A percentile compares a stretch with the other conserved stretches of the same genome.
Evolutionary conservation across 2,888 invertebrate species (phyloP).

Genomic region (Schizaphis graminum): DNA sequence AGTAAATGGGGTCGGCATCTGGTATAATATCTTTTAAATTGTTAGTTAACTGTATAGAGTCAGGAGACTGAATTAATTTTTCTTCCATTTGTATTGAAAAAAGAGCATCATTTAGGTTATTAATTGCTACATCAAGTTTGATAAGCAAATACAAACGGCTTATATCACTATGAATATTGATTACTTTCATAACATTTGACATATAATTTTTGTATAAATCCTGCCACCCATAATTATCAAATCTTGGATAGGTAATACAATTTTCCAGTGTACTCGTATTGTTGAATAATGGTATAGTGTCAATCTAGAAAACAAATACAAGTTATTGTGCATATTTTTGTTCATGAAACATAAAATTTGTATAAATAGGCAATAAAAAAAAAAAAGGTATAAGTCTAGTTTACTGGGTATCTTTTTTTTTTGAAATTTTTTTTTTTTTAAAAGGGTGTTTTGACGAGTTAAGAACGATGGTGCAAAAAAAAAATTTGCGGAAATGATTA

Average conservation of each 20-base stretch:
- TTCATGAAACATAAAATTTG: neutral
- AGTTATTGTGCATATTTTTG: neutral
- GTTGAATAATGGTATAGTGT: too few species aligned
- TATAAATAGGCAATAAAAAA: neutral
- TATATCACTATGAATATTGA: neutral
- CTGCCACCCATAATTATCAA: neutral
- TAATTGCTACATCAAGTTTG: neutral
- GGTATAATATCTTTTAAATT: conserved; percentile 69
- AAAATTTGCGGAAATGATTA: too few species aligned
- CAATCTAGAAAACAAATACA: neutral
- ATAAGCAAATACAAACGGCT: conserved; percentile 33
- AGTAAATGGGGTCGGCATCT: conserved; percentile 70
- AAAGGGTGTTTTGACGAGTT: too few species aligned
- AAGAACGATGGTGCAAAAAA: too few species aligned
- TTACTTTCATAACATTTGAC: neutral
- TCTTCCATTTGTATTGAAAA: neutral
- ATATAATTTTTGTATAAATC: neutral
- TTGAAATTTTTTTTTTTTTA: too few species aligned
- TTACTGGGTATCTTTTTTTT: too few species aligned
- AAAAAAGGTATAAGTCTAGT: too few species aligned
- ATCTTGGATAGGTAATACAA: neutral
- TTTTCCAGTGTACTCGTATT: neutral
- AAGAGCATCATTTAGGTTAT: neutral
- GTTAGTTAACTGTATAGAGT: neutral
- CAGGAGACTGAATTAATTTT: neutral